A percentile compares a stretch with the other conserved stretches of the same genome.
These are phyloP conservation scores for Diglossa cyanea DNA, from an alignment of 2,797 vertebrate genomes.

Conservation along the genomic window DNA sequence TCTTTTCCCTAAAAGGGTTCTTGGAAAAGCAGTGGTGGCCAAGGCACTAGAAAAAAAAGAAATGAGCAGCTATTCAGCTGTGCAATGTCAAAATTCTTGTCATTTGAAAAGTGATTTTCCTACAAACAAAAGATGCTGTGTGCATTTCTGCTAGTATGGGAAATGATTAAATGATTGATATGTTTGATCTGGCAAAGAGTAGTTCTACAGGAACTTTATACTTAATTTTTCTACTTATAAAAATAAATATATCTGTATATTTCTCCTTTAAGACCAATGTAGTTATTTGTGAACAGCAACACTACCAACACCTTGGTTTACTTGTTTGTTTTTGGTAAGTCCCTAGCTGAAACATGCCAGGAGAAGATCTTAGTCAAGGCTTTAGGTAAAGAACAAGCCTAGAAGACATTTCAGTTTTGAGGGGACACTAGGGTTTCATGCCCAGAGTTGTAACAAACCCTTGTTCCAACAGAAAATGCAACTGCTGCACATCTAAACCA, in stretches of 20 bases:
- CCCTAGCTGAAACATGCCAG: not conserved
- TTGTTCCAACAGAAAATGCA: not conserved
- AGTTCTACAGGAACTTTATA: slow-evolving; percentile 23
- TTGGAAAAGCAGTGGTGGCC: not conserved
- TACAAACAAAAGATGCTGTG: not conserved
- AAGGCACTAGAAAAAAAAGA: not conserved
- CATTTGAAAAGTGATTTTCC: not conserved
- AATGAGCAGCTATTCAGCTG: not conserved
- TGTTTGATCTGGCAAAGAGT: slow-evolving; percentile 15
- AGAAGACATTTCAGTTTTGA: not conserved
- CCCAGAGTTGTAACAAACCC: not conserved
- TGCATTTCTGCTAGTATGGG: slow-evolving; percentile 6
- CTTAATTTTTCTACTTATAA: slow-evolving; percentile 10
- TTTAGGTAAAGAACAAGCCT: not conserved
- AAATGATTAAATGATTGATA: not conserved
- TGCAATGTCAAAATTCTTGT: not conserved
- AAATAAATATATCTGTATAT: not conserved
- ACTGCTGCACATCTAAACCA: not conserved
- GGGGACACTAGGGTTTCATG: not conserved
- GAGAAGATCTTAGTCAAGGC: not conserved
- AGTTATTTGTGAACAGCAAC: not conserved
- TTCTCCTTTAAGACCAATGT: not conserved
- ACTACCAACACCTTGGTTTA: not conserved
- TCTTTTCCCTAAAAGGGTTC: not conserved
- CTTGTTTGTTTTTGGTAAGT: not conserved